These are phyloP conservation scores for Tiaroga cobitis DNA, from an alignment of 2,797 vertebrate species.

Conservation along the genomic window DNA sequence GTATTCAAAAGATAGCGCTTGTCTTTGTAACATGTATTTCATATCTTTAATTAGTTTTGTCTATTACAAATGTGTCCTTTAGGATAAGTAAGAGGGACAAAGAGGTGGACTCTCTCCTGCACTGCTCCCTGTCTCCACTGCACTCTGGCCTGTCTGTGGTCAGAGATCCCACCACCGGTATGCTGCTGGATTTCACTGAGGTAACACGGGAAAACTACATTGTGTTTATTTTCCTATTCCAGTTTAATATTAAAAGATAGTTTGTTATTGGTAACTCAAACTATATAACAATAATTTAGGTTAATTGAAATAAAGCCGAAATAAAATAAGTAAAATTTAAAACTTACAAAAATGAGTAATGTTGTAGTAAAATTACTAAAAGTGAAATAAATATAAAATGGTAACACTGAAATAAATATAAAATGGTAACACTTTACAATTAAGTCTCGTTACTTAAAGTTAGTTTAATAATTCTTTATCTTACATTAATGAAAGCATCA, in stretches of 20 bases:
- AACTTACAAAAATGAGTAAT: neutral
- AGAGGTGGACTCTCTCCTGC: slow-evolving; percentile 79
- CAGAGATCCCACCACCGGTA: slow-evolving; percentile 89
- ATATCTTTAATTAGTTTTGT: neutral
- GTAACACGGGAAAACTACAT: slow-evolving; percentile 64
- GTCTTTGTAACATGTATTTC: neutral
- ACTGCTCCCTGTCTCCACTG: slow-evolving; percentile 74
- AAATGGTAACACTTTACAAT: neutral
- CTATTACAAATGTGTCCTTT: slow-evolving; percentile 5
- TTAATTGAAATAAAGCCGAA: neutral
- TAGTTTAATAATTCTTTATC: neutral
- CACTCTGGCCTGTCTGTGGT: slow-evolving; percentile 86
- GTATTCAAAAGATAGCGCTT: neutral
- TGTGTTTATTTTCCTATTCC: neutral
- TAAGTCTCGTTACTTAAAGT: neutral
- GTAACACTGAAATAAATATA: too few relatives aligned
- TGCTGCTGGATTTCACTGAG: slow-evolving; percentile 88
- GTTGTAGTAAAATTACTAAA: neutral
- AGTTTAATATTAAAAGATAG: neutral
- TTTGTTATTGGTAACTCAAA: neutral
- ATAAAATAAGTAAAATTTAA: neutral
- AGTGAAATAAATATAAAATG: neutral
- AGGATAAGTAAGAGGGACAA: slow-evolving; percentile 78
- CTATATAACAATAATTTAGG: neutral
- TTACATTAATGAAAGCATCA: neutral